phyloP scores from a whole-genome alignment of 2,797 vertebrate species.

The Phataginus tetradactyla region DNA sequence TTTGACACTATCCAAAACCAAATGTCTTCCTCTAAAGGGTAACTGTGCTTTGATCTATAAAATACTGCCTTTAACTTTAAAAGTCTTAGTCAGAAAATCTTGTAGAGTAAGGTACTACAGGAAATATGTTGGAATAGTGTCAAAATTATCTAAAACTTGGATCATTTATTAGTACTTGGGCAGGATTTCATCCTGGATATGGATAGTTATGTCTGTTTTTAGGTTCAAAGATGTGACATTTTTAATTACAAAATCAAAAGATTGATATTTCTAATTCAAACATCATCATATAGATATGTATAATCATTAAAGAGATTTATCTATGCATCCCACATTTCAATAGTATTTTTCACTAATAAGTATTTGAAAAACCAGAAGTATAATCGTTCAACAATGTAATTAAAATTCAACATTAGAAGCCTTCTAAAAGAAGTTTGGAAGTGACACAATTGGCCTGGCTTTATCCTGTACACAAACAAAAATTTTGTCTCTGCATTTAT shows the following conservation, averaged over 20 bases:
- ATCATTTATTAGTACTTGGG: background rate
- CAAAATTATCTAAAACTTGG: slow-evolving; percentile 21
- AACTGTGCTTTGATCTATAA: slow-evolving; percentile 23
- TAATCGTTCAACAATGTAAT: background rate
- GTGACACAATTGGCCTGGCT: background rate
- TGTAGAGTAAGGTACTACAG: background rate
- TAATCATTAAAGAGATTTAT: slow-evolving; percentile 2
- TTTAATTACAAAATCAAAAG: slow-evolving; percentile 36
- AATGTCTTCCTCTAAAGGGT: background rate
- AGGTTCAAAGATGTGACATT: background rate
- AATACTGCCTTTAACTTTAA: background rate
- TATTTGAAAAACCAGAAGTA: slow-evolving; percentile 28
- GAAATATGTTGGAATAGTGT: background rate
- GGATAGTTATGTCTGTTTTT: background rate
- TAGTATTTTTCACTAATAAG: background rate
- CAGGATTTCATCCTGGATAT: background rate
- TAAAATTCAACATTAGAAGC: slow-evolving; percentile 41
- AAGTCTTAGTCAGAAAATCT: background rate
- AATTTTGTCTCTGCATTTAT: background rate
- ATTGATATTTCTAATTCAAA: slow-evolving; percentile 38
- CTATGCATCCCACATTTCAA: background rate
- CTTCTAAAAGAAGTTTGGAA: slow-evolving; percentile 27
- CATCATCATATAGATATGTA: background rate
- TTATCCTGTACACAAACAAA: background rate
- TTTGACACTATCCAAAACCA: background rate